phyloP scores from a whole-genome alignment of 2,888 invertebrate species.

The Hylaea fasciaria region DNA sequence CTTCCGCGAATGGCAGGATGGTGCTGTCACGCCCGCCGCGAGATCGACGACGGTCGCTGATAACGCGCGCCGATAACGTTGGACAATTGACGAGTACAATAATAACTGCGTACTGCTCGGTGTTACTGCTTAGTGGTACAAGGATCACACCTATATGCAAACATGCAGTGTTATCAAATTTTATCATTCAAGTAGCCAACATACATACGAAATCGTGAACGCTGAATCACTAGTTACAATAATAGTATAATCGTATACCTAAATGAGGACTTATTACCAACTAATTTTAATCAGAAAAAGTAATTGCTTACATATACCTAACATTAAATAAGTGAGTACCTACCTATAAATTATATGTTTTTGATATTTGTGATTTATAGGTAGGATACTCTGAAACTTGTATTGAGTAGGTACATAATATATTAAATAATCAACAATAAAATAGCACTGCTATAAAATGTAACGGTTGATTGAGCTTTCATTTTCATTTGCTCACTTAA shows the following conservation, averaged over 20 bases:
- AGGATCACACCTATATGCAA: conserved; percentile 15
- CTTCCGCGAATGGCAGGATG: conserved; percentile 77
- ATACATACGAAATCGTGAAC: background rate
- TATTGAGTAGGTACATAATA: conserved; percentile 6
- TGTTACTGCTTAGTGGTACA: conserved; percentile 11
- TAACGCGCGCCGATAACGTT: conserved; percentile 69
- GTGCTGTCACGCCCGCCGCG: conserved; percentile 65
- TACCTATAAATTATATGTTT: background rate
- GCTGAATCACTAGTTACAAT: background rate
- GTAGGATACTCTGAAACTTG: conserved; percentile 4
- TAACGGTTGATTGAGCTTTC: conserved; percentile 29
- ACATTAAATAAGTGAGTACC: too few species aligned
- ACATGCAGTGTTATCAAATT: conserved; percentile 7
- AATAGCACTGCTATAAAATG: conserved; percentile 13
- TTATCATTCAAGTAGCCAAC: conserved; percentile 6
- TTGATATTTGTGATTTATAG: conserved; percentile 1
- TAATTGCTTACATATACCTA: background rate
- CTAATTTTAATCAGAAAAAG: background rate
- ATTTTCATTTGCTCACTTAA: conserved; percentile 33
- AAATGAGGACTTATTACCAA: background rate
- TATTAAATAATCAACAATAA: background rate
- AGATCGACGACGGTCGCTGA: conserved; percentile 75
- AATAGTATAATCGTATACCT: background rate
- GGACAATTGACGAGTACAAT: conserved; percentile 54
- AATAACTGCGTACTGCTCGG: conserved; percentile 18